Percentiles rank a stretch among this genome's conserved stretches.
These are phyloP conservation scores for Melanaphis sacchari DNA, from an alignment of 1,140 invertebrate species.

Conservation along the genomic window DNA sequence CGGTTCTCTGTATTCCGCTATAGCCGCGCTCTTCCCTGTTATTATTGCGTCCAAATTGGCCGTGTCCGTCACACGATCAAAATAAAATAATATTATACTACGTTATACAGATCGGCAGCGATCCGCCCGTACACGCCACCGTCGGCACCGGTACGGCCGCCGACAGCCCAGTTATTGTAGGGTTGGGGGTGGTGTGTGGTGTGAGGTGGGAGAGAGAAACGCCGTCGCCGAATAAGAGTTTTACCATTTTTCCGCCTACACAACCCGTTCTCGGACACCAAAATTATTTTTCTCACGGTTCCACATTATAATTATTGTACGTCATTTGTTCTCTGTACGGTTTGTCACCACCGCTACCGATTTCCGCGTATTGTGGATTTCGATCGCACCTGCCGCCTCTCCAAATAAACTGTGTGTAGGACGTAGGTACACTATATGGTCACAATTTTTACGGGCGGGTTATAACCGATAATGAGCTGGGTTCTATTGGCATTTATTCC, in stretches of 20 bases:
- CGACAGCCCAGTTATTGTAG: background rate
- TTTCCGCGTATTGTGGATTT: background rate
- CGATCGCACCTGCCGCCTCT: background rate
- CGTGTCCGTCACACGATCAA: conserved; percentile 40
- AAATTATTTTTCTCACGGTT: conserved; percentile 11
- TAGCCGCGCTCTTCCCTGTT: conserved; percentile 42
- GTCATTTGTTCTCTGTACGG: background rate
- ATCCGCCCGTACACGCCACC: background rate
- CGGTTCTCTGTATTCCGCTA: background rate
- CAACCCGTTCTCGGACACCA: background rate
- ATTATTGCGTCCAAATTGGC: conserved; percentile 51
- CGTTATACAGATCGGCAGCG: background rate
- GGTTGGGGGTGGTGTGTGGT: background rate
- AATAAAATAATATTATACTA: conserved; percentile 12
- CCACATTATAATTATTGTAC: background rate
- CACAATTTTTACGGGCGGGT: background rate
- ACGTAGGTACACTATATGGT: too few relatives aligned
- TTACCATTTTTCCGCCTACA: background rate
- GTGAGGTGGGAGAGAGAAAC: background rate
- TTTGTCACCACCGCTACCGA: background rate
- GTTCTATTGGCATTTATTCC: background rate
- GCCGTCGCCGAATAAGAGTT: background rate
- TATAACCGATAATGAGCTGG: background rate
- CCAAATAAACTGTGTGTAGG: background rate
- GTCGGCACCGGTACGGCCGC: background rate